Base-by-base conservation (phyloP, 1,140 invertebrate species). In the Trichonephila clavipes region DNA sequence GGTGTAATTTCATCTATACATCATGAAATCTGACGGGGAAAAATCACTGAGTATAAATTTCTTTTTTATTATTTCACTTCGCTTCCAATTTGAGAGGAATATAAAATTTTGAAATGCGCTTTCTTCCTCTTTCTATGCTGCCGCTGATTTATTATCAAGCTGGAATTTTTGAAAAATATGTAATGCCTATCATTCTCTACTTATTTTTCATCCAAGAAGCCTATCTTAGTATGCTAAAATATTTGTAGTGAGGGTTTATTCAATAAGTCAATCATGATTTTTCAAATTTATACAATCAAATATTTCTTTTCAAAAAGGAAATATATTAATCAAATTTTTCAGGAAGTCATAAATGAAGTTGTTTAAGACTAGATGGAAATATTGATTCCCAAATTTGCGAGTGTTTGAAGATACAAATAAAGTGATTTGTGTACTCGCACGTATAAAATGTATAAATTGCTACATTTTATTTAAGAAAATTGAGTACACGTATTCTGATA, bases 1-100 rank as follows among this genome's bases (percentile, higher is more conserved):
- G 89, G n/a, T 90, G 89, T 90, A 90, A 90, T 90, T 90, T 82
- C 89, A 90, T 90, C 72, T 82, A 90, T 90, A 90, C 89, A 90
- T 90, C 89, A 82, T 34, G 89, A 89, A 72, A 89, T 89, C 64
- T 59, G 89, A 90, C 89, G 89, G 72, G 72, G 58, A 82, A 77
- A 90, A 90, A 90, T 81, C 72, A 81, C 69, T 61, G 89, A 62
- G 89, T 58, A 90, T 90, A 82, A 40, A 62, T 59, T 77, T 51
- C 61, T 81, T 61, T 62, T 81, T 62, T 77, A 69, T 88, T 40
- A 24, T 77, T 77, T 77, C 72, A 77, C 72, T 64, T 34, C 86
- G 28, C 34, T 88, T 88, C 51, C 51, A 85, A 85, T 88, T 88
- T 88, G 72, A 88, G 59, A 18, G 86, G 86, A 64, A 88, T 88